These are phyloP conservation scores for Sakesphorus luctuosus DNA, from an alignment of 2,113 vertebrate genomes.

Conservation along the genomic window DNA sequence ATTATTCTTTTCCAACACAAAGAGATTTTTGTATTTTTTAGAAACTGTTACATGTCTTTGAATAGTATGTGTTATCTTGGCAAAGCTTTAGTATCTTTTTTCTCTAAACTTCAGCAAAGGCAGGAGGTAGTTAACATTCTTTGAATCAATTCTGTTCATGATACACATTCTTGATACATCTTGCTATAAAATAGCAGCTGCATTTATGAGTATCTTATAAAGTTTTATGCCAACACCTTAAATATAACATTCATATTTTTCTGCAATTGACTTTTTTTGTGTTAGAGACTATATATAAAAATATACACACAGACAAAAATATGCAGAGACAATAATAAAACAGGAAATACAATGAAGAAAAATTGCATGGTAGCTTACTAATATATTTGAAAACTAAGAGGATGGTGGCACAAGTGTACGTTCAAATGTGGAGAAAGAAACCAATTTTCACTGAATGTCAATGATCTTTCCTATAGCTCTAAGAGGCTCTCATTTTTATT, in stretches of 20 bases:
- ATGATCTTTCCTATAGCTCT: not conserved
- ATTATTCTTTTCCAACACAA: not conserved
- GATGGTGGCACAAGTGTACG: not conserved
- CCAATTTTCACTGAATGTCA: not conserved
- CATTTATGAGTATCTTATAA: not conserved
- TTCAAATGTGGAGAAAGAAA: not conserved
- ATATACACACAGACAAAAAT: not conserved
- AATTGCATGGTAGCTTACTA: not conserved
- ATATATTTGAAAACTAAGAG: not conserved
- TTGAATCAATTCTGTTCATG: not conserved
- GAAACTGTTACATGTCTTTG: not conserved
- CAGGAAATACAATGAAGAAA: not conserved
- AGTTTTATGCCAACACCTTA: not conserved
- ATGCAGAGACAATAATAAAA: not conserved
- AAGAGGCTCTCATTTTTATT: not conserved
- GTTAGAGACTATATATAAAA: not conserved
- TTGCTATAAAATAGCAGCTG: not conserved
- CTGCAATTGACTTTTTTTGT: not conserved
- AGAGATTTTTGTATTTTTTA: not conserved
- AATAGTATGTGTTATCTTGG: not conserved
- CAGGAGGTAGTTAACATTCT: not conserved
- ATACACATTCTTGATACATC: not conserved
- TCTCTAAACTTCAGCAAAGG: conserved; percentile 2
- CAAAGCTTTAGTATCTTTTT: not conserved
- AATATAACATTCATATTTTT: not conserved